Evolutionary conservation across 1,140 invertebrate species (phyloP), one percentile per base, ranked within the genome.

Genomic region (Sycophila sp.): DNA sequence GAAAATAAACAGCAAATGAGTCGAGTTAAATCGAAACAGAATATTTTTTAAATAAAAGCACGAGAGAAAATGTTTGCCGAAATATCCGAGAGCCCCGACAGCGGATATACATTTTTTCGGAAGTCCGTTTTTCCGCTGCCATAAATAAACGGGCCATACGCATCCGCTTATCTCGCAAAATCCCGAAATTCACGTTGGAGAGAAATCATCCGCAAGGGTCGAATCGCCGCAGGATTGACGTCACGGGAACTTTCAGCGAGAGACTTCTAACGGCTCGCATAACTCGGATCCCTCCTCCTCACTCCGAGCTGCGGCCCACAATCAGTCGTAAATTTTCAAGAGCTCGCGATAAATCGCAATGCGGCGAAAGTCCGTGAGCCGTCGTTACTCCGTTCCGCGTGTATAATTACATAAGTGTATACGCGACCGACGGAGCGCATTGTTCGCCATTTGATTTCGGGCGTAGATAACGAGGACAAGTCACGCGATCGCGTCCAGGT

Each of bases 281-380:
- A 17, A n/a, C n/a, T n/a, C n/a, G n/a, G n/a, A n/a, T n/a, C n/a
- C n/a, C n/a, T n/a, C n/a, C n/a, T n/a, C n/a, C n/a, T n/a, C n/a
- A n/a, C n/a, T n/a, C n/a, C n/a, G n/a, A n/a, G n/a, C n/a, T 19
- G 17, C 45, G 8, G 24, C 24, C n/a, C 22, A 62, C 47, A 51
- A 66, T 67, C 36, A 56, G 4, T 59, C 55, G 66, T 58, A 58
- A 69, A 59, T 58, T 59, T 60, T 60, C 34, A 24, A 56, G 38
- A 45, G 30, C 4, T 11, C 38, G 36, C 42, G 15, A 58, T 36
- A 59, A 49, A 51, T 69, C 10, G 47, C 30, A 17, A 30, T n/a
- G 30, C 30, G 51, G 38, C 19, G 38, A 42, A 51, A 59, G 53
- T 66, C 22, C 45, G 17, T 13, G 8, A 22, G 45, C 47, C 17